Conservation (phyloP, 2,113 vertebrate species). For the Lontra canadensis region DNA sequence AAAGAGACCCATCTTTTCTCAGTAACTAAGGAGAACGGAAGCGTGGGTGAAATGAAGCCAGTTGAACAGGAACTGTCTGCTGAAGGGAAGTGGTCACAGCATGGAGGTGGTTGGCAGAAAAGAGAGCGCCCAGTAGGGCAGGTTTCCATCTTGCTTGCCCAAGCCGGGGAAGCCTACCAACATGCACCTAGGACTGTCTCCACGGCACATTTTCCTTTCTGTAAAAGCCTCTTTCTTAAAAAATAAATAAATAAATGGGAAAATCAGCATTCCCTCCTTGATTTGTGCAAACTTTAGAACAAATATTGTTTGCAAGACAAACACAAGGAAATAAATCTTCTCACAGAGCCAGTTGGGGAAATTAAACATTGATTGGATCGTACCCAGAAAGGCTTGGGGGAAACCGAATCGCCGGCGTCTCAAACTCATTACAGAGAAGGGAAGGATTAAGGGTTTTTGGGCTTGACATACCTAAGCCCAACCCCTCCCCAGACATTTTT, state of each 20-base stretch:
- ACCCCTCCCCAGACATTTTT: neutral
- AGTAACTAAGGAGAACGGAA: neutral
- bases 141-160: accelerated
- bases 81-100: too few species aligned
- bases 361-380: slow-evolving; percentile 74
- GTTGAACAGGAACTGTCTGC: neutral
- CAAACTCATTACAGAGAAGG: slow-evolving; percentile 63
- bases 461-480: slow-evolving; percentile 48
- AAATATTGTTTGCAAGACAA: slow-evolving; percentile 69
- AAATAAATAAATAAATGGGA: neutral
- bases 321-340: slow-evolving; percentile 67
- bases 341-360: slow-evolving; percentile 67
- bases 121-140: accelerated
- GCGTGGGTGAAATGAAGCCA: neutral
- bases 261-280: neutral
- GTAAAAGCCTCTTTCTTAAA: neutral
- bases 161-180: accelerated
- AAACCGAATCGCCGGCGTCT: slow-evolving; percentile 56
- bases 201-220: accelerated
- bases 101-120: accelerated
- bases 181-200: accelerated
- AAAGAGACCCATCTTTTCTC: neutral
- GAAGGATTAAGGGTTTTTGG: slow-evolving; percentile 59
- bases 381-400: slow-evolving; percentile 64
- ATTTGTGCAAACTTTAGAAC: slow-evolving; percentile 66